Evolutionary conservation across 1,140 invertebrate species (phyloP), one percentile per base, ranked within the genome.

Genomic region (Bacillus rossius): DNA sequence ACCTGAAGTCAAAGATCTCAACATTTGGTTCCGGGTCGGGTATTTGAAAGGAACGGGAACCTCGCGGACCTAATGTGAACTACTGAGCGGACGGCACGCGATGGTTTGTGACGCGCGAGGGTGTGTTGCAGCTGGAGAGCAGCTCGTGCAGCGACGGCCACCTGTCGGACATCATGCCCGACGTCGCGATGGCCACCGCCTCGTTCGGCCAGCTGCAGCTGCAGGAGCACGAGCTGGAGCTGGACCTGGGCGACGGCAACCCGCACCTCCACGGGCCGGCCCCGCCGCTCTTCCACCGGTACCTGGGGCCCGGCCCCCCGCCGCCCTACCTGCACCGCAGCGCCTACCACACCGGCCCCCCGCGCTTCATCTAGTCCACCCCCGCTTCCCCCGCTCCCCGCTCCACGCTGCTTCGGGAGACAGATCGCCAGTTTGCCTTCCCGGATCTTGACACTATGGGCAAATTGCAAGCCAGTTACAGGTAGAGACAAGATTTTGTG

Each of bases 121-220:
- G 8, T 43, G 16, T n/a, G n/a, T 29, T 25, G 17, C 77, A 85
- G 73, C 76, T 75, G 59, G 82, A 80, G 61, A 77, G 73, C 60
- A 81, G 80, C 67, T 80, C 78, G 8, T 82, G 82, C 64, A 81
- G 78, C 65, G 85, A 87, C 51, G 83, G 84, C 23, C 84, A 86
- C 65, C 73, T 91, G 34, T 91, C 88, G 49, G 88, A 89, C 61
- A 84, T 88, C 64, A 91, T 92, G 86, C 90, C 90, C 1, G 90
- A 92, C 72, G 89, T 92, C 47, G 89, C 90, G n/a, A 89, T 92
- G 86, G 89, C 89, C 29, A 90, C 89, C 0, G 81, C 86, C 2
- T 86, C 86, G 0, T 76, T 90, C 40, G 81, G 81, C 13, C 84
- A 85, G 59, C 75, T 89, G 49, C 83, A 85, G 64, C 71, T 91